A percentile compares a stretch with the other conserved stretches of the same genome.
Conservation (phyloP, 2,113 vertebrate species). For the Hippopotamus amphibius region DNA sequence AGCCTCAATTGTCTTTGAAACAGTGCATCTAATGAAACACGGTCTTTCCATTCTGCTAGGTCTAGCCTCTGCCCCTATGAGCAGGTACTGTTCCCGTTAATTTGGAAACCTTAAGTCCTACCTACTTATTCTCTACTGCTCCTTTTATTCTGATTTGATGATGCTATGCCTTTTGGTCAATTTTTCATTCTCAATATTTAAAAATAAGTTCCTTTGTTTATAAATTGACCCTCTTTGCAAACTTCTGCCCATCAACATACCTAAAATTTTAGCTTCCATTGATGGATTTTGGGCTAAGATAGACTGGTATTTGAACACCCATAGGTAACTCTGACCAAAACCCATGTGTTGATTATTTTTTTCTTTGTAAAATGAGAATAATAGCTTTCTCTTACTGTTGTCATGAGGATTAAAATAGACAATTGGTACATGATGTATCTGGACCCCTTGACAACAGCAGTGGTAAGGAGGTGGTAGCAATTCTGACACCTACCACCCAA, state of each 20-base stretch:
- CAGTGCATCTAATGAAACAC: accelerated
- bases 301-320: background rate
- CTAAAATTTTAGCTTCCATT: background rate
- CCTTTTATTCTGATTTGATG: background rate
- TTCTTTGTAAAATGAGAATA: background rate
- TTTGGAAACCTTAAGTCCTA: background rate
- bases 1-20: background rate
- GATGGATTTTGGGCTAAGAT: background rate
- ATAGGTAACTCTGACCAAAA: background rate
- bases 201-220: background rate
- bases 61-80: too few relatives aligned
- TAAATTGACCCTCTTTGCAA: background rate
- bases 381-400: background rate
- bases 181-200: background rate
- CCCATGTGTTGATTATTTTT: background rate
- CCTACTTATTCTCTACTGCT: too few relatives aligned
- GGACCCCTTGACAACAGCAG: background rate
- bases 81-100: background rate
- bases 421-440: background rate
- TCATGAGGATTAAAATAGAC: background rate
- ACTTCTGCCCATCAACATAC: background rate
- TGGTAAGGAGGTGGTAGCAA: background rate
- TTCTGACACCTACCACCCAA: too few relatives aligned
- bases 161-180: background rate
- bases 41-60: too few relatives aligned